These are phyloP conservation scores for Geodia barretti DNA, from an alignment of 37 sponge, comb jelly and placozoan genomes.

Conservation along the genomic window DNA sequence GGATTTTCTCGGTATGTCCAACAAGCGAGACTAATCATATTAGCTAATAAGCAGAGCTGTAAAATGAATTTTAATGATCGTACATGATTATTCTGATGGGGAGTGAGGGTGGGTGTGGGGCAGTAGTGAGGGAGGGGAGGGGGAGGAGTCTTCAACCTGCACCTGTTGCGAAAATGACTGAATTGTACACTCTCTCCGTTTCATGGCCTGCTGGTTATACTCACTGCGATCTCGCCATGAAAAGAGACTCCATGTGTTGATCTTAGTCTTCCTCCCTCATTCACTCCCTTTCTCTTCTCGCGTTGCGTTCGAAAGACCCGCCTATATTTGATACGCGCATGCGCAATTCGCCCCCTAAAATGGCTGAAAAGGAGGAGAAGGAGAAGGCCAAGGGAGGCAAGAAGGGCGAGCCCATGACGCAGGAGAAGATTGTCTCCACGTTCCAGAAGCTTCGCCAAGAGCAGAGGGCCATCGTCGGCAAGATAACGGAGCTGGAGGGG, in stretches of 20 bases:
- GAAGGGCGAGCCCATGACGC: conserved; percentile 28
- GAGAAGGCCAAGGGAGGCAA: conserved; percentile 2
- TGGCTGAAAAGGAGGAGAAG: conserved; percentile 37
- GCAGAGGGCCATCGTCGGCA: conserved; percentile 81
- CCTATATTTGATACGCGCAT: conserved; percentile 19
- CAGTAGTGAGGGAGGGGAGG: background rate
- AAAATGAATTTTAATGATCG: no score
- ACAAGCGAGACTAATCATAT: no score
- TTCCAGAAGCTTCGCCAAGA: conserved; percentile 87
- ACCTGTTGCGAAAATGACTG: no score
- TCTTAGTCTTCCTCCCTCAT: no score
- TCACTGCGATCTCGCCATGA: background rate
- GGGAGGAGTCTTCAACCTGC: background rate
- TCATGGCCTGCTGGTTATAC: no score
- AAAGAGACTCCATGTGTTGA: background rate
- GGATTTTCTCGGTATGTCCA: no score
- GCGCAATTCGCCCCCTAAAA: conserved; percentile 18
- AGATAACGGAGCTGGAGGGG: conserved; percentile 88
- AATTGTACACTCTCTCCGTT: no score
- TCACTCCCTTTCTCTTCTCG: no score
- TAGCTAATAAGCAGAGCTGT: no score
- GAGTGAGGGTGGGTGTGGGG: background rate
- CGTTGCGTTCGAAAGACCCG: background rate
- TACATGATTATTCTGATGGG: no score
- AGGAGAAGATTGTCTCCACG: conserved; percentile 59